Evolutionary conservation across 1,140 invertebrate species (phyloP).

Genomic region (Euwallacea fornicatus): DNA sequence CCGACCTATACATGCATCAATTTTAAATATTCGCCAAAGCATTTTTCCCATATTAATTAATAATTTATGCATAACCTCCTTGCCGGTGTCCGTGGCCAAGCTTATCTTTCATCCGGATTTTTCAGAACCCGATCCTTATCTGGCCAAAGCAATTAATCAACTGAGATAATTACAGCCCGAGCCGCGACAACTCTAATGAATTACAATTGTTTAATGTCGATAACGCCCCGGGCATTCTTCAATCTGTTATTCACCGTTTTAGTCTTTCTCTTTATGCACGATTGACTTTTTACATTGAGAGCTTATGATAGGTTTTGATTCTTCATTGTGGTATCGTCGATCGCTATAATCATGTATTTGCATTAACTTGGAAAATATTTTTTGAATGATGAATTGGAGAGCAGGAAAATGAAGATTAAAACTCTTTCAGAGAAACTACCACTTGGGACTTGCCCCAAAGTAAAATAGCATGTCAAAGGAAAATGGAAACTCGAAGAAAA

Average conservation of each 20-base stretch:
- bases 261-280: constrained; percentile 21
- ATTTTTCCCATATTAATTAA: constrained; percentile 7
- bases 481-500: too few relatives aligned
- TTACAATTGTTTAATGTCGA: constrained; percentile 49
- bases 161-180: constrained; percentile 44
- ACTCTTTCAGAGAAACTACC: too few relatives aligned
- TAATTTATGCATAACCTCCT: constrained; percentile 17
- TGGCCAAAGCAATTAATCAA: constrained; percentile 44
- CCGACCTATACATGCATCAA: neutral
- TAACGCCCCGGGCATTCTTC: constrained; percentile 40
- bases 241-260: constrained; percentile 35
- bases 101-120: constrained; percentile 32
- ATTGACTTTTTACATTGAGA: constrained; percentile 13
- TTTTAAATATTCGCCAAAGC: neutral
- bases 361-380: too few relatives aligned
- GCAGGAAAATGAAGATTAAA: too few relatives aligned
- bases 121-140: constrained; percentile 33
- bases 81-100: constrained; percentile 22
- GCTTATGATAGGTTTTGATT: too few relatives aligned
- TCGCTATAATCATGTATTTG: too few relatives aligned
- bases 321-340: too few relatives aligned
- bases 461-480: too few relatives aligned
- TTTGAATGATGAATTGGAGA: too few relatives aligned
- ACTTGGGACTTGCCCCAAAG: too few relatives aligned
- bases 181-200: constrained; percentile 45